Conservation (phyloP, 2,888 invertebrate genomes). For the Syrphus vitripennis region DNA sequence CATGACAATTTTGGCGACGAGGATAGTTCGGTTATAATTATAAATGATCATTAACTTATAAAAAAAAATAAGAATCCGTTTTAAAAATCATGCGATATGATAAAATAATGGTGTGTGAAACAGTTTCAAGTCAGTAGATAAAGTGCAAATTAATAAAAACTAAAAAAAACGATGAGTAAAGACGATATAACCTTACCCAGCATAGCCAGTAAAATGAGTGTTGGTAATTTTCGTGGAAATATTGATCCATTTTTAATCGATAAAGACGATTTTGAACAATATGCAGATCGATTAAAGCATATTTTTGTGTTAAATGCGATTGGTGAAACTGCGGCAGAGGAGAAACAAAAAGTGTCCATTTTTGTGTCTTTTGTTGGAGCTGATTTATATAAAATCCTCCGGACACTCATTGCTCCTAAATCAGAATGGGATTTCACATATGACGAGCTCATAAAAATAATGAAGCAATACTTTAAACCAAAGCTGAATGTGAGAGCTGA, state of each 20-base stretch:
- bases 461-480: constrained; percentile 8
- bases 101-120: not conserved
- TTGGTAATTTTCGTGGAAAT: constrained; percentile 11
- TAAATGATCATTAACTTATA: not conserved
- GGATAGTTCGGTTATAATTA: not conserved
- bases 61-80: not conserved
- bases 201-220: constrained; percentile 5
- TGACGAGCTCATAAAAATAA: not conserved
- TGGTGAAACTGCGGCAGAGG: too few species aligned
- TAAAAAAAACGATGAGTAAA: not conserved
- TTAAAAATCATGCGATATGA: not conserved
- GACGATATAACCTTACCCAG: not conserved
- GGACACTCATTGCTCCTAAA: too few species aligned
- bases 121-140: not conserved
- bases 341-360: too few species aligned
- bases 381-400: too few species aligned
- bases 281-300: constrained; percentile 15
- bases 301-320: too few species aligned
- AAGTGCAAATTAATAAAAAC: not conserved
- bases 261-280: constrained; percentile 9
- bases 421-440: not conserved
- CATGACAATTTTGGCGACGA: not conserved
- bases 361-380: too few species aligned
- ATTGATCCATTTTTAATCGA: constrained; percentile 15
- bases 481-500: constrained; percentile 19